Evolutionary conservation across 1,140 invertebrate species (phyloP), one percentile per base, ranked within the genome.

Genomic region (Brachionus manjavacas): DNA sequence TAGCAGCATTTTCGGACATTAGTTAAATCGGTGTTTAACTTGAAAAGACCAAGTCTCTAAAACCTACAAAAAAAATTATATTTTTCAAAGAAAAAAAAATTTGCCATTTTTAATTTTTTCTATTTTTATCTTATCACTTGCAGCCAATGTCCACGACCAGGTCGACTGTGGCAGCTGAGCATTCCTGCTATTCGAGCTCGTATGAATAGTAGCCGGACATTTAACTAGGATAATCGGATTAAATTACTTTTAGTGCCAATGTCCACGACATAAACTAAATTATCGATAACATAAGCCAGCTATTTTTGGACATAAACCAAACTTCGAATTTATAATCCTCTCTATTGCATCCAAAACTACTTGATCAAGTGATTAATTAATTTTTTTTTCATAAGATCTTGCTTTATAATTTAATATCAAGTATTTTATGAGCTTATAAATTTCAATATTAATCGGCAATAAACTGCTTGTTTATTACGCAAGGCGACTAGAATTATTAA

Each of bases 361-460:
- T 70, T 70, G 31, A 70, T 70, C 66, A 70, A 70, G 66, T 70
- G 66, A 70, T 70, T 72, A 72, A 72, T 72, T 72, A 72, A 72
- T 72, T 72, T 60, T 60, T 55, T n/a, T 60, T 23, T 60, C n/a
- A 60, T 60, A 60, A 60, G 52, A 60, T 60, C 46, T 0, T 52
- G 46, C 46, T 52, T 52, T 52, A 14, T n/a, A 52, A 52, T 52
- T 52, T 52, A 52, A 52, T 52, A 52, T 52, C 46, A 52, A 60
- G 52, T 20, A 60, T 60, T 60, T 60, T 60, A 60, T 60, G 52
- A 60, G 52, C 52, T 60, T 20, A 60, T 20, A 60, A 60, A 23
- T 23, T 20, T 60, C 52, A 60, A 60, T 60, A 60, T 60, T 60
- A 60, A 60, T 60, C 52, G 52, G 52, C 52, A 60, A 60, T 60